Evolutionary conservation across 2,797 vertebrate genomes (phyloP).

Genomic region (Poeciliopsis presidionis): DNA sequence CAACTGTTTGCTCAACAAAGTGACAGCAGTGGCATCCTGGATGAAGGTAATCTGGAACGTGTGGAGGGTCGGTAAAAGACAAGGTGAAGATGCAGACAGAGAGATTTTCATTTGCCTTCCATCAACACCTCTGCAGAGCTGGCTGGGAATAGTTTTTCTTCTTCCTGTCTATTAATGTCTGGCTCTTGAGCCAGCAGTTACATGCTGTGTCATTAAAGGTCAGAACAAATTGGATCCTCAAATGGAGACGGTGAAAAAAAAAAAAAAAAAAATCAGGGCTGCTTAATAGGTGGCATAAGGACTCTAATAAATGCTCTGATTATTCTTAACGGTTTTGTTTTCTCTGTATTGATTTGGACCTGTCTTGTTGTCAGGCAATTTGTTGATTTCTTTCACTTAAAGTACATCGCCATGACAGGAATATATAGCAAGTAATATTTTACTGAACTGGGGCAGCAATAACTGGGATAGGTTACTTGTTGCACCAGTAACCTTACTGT

Average conservation of each 20-base stretch:
- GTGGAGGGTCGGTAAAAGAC: constrained; percentile 41
- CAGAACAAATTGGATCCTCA: constrained; percentile 74
- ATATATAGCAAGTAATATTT: constrained; percentile 7
- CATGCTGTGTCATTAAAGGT: constrained; percentile 79
- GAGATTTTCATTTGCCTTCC: constrained; percentile 52
- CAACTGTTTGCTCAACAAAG: constrained; percentile 37
- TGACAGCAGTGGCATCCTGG: constrained; percentile 56
- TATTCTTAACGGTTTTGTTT: constrained; percentile 80
- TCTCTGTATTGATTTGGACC: constrained; percentile 68
- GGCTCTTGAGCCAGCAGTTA: constrained; percentile 70
- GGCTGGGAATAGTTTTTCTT: constrained; percentile 67
- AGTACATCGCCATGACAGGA: constrained; percentile 4
- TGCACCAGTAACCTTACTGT: background rate
- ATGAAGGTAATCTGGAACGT: constrained; percentile 37
- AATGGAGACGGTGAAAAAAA: constrained; percentile 70
- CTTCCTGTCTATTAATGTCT: constrained; percentile 76
- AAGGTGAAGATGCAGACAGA: constrained; percentile 41
- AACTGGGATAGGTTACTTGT: constrained; percentile 12
- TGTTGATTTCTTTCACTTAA: constrained; percentile 41
- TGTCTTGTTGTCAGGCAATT: constrained; percentile 61
- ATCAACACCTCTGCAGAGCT: constrained; percentile 63
- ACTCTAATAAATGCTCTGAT: constrained; percentile 81
- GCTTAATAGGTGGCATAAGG: constrained; percentile 64
- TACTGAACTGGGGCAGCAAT: constrained; percentile 5
- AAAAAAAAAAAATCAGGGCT: constrained; percentile 37